Evolutionary conservation across 1,140 invertebrate genomes (phyloP), one percentile per base, ranked within the genome.

Genomic region (Drosophila lowei): DNA sequence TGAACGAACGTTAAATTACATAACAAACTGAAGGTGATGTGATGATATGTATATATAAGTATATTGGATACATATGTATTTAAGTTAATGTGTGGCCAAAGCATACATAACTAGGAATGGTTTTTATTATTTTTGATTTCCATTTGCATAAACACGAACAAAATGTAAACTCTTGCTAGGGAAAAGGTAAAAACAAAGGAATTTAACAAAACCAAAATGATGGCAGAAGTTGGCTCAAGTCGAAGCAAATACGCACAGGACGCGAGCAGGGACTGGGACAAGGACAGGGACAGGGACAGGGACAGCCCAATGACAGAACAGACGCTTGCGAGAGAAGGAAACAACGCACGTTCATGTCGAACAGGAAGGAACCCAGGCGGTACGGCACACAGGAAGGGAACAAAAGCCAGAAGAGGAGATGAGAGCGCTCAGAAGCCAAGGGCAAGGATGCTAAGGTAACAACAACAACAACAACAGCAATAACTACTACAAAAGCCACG

Each of bases 301-400:
- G 50, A 54, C 50, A 73, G 53, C 38, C 60, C 71, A 74, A 74
- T 74, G 71, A 60, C 71, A 74, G 57, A 73, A 68, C 63, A 43
- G 25, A 43, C 55, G 75, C 44, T 47, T 57, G 46, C 42, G 28
- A 42, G 57, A 48, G 48, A 44, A 70, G 81, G 80, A 86, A 81
- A 85, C 80, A 86, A 71, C 81, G 81, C 73, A 85, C 77, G 81
- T 85, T 74, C 61, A 85, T 72, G 80, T 76, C 59, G 61, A 85
- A 79, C 80, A 85, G 81, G 80, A 85, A 85, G 83, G 81, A 86
- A 86, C 34, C 62, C 66, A 79, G 60, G 71, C 65, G 11, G 34
- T 60, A 66, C 79, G 72, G 72, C 80, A 67, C 61, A 81, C 77
- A 85, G 81, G 78, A 85, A 86, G 81, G 63, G 73, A 67, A 79